Evolutionary conservation across 2,797 vertebrate genomes (phyloP).

Genomic region (Cuculus canorus): DNA sequence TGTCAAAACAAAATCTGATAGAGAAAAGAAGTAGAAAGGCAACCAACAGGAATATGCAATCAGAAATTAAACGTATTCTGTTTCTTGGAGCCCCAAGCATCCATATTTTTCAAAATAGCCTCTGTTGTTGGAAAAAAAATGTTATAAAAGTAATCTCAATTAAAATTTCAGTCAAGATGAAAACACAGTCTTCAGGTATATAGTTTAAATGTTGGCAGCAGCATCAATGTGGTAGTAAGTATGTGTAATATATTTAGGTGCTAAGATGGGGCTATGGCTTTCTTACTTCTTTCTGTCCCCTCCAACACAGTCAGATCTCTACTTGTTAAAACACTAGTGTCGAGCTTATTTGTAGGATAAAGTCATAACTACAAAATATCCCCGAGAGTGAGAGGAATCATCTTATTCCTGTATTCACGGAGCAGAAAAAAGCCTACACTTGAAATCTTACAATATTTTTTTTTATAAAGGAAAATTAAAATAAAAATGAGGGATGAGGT

Average conservation of each 20-base stretch:
- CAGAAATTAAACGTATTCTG: background rate
- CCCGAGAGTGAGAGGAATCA: background rate
- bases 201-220: background rate
- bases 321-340: background rate
- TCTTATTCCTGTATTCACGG: background rate
- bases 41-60: background rate
- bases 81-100: background rate
- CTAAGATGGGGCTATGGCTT: background rate
- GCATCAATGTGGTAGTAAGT: background rate
- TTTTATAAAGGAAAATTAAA: background rate
- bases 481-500: background rate
- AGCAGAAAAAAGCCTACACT: background rate
- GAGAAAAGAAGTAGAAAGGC: background rate
- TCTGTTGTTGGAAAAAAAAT: background rate
- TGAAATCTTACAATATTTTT: background rate
- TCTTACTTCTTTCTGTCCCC: background rate
- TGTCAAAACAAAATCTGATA: background rate
- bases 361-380: background rate
- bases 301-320: background rate
- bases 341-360: background rate
- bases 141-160: background rate
- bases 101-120: background rate
- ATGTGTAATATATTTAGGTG: background rate
- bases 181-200: background rate
- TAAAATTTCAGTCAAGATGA: background rate